These are phyloP conservation scores for Diacarnus erythraeanus DNA, from an alignment of 37 sponge, comb jelly and placozoan genomes.

Conservation along the genomic window DNA sequence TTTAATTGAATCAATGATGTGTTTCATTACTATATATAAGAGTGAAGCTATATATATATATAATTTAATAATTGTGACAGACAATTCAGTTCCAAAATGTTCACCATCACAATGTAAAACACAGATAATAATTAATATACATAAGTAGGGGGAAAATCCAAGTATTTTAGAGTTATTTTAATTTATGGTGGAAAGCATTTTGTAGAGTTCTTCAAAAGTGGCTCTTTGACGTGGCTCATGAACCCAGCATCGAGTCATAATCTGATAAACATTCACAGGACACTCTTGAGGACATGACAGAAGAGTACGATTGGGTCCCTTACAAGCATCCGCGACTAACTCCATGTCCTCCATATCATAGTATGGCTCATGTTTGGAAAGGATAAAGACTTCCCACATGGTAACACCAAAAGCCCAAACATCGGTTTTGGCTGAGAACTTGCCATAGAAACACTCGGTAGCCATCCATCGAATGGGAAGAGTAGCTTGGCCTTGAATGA, in stretches of 20 bases:
- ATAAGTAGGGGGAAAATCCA: too few species aligned
- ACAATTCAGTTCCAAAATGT: too few species aligned
- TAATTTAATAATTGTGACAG: too few species aligned
- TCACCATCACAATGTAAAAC: too few species aligned
- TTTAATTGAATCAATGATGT: too few species aligned
- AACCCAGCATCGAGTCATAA: conserved; percentile 67
- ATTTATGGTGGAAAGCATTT: conserved; percentile 16
- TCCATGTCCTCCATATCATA: conserved; percentile 44
- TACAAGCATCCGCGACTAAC: conserved; percentile 49
- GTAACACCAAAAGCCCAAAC: conserved; percentile 74
- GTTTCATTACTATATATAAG: too few species aligned
- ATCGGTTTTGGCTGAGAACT: conserved; percentile 62
- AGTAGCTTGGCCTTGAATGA: conserved; percentile 36
- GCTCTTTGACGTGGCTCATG: conserved; percentile 37
- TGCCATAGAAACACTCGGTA: conserved; percentile 61
- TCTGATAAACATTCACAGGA: conserved; percentile 49
- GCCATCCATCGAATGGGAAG: conserved; percentile 81
- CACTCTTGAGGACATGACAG: conserved; percentile 39
- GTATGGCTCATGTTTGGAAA: conserved; percentile 52
- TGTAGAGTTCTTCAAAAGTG: conserved; percentile 53
- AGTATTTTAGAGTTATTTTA: too few species aligned
- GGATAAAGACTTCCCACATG: conserved; percentile 68
- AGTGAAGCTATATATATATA: too few species aligned
- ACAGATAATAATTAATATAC: too few species aligned
- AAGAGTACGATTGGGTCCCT: too few species aligned